Evolutionary conservation across 2,113 vertebrate species (phyloP), one percentile per base, ranked within the genome.

Genomic region (Datnioides undecimradiatus): DNA sequence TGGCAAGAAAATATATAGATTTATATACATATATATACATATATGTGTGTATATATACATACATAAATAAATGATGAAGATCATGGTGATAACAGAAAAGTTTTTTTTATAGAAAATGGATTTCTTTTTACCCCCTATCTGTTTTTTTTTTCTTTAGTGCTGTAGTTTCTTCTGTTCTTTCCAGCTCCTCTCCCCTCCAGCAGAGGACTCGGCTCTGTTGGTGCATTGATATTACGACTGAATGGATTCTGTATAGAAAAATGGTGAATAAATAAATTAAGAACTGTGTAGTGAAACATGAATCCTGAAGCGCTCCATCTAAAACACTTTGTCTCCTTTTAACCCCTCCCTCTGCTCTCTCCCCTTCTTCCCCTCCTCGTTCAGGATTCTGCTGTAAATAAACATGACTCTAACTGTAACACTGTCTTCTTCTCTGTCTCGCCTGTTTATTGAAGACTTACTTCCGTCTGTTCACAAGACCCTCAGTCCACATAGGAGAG

Each of bases 371-470:
- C 77, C 87, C 79, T 64, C 49, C 85, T 88, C 52, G 82, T 93
- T 94, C 91, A 92, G 93, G 94, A 94, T 91, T 94, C 92, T 93
- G 90, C 91, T 96, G 95, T 95, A 95, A 96, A 96, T 96, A 96
- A 96, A 96, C 90, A 93, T 94, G 94, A 96, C 92, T 95, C 93
- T 94, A 95, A 94, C 94, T 95, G 95, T 95, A 95, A 46, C 19
- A 0, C 14, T 76, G 8, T 65, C 52, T 10, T 19, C 73, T 81
- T 85, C 29, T 74, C 87, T 59, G 19, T 16, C 1, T 62, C 11
- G 1, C n/a, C 43, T 10, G 17, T 34, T 43, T 12, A n/a, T 43
- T 33, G 11, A 27, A 33, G n/a, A 16, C 1, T 17, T 14, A 13
- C 19, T 31, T 41, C 16, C 8, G 31, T 59, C 25, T 72, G 3